Conservation (phyloP, 2,113 vertebrate genomes). For the Anarhynchus alexandrinus region DNA sequence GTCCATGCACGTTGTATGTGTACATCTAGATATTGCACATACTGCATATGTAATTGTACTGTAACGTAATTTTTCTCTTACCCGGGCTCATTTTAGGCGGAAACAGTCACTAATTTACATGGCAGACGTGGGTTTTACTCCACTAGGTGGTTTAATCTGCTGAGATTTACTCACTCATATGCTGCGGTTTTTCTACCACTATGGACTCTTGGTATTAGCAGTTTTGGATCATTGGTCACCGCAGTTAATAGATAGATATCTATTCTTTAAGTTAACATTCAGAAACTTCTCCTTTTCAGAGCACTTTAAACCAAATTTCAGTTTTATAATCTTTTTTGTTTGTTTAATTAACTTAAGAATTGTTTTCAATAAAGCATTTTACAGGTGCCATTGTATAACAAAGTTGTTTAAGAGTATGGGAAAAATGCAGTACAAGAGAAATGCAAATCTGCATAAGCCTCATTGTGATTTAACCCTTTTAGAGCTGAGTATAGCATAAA, state of each 20-base stretch:
- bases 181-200: not conserved
- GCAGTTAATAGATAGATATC: not conserved
- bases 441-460: conserved; percentile 30
- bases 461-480: conserved; percentile 61
- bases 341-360: conserved; percentile 29
- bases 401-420: conserved; percentile 57
- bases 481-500: not conserved
- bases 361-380: conserved; percentile 28
- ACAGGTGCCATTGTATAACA: not conserved
- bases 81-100: not conserved
- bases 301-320: not conserved
- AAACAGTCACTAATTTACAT: conserved; percentile 6
- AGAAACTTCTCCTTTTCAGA: not conserved
- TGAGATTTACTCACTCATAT: not conserved
- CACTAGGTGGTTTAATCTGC: conserved; percentile 6
- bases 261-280: conserved; percentile 39
- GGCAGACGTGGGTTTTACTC: not conserved
- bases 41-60: not conserved
- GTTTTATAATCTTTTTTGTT: not conserved
- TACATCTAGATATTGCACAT: not conserved
- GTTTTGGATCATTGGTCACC: conserved; percentile 1
- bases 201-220: not conserved
- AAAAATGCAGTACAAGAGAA: conserved; percentile 41
- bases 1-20: accelerated
- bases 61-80: not conserved